Base-by-base conservation (phyloP, 2,888 invertebrate genomes). In the Eilema griseolum region DNA sequence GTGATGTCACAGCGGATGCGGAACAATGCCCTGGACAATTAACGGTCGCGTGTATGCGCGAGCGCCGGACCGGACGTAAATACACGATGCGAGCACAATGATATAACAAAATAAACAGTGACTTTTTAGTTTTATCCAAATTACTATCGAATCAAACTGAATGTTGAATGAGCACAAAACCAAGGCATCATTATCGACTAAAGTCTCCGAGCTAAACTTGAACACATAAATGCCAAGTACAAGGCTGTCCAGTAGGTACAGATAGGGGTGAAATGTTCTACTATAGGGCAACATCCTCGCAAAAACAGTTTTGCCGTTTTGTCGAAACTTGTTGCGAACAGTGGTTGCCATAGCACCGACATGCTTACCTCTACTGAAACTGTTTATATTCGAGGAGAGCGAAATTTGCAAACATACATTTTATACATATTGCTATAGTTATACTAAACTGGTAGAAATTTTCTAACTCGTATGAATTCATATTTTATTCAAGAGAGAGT, bases 1-100 rank as follows among this genome's bases (percentile, higher is more conserved):
- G 69, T 91, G 91, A 91, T 86, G 90, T 90, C 91, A 91, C 89
- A 79, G 83, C 89, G 91, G 91, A 91, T 89, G 88, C 84, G 87
- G 89, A 88, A 92, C 90, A 90, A 91, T 88, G 88, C 83, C 81
- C 82, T 71, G 71, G 83, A 84, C 90, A 90, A 91, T 90, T 91
- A 91, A 84, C 83, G 80, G 82, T 80, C 68, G 75, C 77, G 75
- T 74, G 74, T 73, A 66, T 64, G 75, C 67, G 75, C 76, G n/a
- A 52, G 28, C 31, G 61, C 77, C 75, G 57, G 57, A 31, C 66
- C 78, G 66, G 76, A 76, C 73, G 76, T 78, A 73, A 80, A 77
- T 73, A 79, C 52, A 66, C 31, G 24, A 46, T 24, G 33, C 26
- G 24, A 57, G 11, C 24, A 70, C 61, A 61, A 64, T 62, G 59